Conservation (phyloP, 1,140 invertebrate genomes). For the Caenorhabditis briggsae region DNA sequence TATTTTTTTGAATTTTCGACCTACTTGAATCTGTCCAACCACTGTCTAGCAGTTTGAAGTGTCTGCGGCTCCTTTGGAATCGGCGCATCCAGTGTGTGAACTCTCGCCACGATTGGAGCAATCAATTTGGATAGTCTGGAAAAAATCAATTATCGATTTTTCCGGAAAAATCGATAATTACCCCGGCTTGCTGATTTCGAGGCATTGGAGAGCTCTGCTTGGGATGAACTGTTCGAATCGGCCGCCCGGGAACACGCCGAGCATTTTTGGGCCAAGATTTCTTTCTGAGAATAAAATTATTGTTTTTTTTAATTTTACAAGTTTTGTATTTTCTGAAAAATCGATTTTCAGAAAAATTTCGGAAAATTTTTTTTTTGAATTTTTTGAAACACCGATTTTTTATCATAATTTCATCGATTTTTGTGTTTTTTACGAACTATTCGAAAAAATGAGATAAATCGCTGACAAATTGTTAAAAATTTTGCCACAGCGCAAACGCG, state of each 20-base stretch:
- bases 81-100: slow-evolving; percentile 72
- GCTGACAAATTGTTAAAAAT: too few species aligned
- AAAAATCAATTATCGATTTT: neutral
- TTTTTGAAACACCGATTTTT: too few species aligned
- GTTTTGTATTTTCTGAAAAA: neutral
- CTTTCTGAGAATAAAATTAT: slow-evolving; percentile 78
- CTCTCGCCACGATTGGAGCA: slow-evolving; percentile 67
- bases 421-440: too few species aligned
- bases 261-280: slow-evolving; percentile 90
- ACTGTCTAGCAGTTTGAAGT: slow-evolving; percentile 46
- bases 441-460: too few species aligned
- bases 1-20: neutral
- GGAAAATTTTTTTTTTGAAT: neutral
- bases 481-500: too few species aligned
- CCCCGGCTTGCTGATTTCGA: slow-evolving; percentile 61
- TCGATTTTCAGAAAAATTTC: too few species aligned
- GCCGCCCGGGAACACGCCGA: slow-evolving; percentile 93
- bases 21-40: slow-evolving; percentile 59
- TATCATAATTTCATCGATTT: neutral
- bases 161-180: neutral
- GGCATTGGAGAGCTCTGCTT: slow-evolving; percentile 61
- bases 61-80: slow-evolving; percentile 71
- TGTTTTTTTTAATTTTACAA: neutral
- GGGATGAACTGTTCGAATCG: slow-evolving; percentile 95
- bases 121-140: slow-evolving; percentile 64